Conservation (phyloP, 2,888 invertebrate genomes). For the Poecilus cupreus region DNA sequence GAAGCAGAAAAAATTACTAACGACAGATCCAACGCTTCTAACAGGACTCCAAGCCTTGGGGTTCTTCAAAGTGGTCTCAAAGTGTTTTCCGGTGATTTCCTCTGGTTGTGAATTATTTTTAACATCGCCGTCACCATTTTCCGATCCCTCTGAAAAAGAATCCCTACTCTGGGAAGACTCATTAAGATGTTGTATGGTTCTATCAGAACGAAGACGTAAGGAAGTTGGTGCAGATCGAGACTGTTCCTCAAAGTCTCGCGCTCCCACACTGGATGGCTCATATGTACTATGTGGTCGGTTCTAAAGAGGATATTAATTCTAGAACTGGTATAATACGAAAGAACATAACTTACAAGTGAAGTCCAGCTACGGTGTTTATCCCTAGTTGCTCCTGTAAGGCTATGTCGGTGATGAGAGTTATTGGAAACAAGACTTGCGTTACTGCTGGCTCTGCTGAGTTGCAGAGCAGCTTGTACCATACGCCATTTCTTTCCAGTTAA, state of each 20-base stretch:
- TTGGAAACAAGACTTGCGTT: slow-evolving; percentile 78
- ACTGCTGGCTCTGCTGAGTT: slow-evolving; percentile 88
- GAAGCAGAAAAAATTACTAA: slow-evolving; percentile 65
- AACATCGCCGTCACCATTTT: slow-evolving; percentile 42
- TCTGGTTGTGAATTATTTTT: slow-evolving; percentile 61
- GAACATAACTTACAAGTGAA: slow-evolving; percentile 72
- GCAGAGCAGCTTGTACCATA: slow-evolving; percentile 85
- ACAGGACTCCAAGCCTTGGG: slow-evolving; percentile 92
- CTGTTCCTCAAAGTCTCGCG: slow-evolving; percentile 81
- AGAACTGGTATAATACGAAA: not conserved
- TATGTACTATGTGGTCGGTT: slow-evolving; percentile 75
- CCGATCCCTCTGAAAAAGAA: slow-evolving; percentile 62
- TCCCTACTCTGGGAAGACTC: slow-evolving; percentile 69
- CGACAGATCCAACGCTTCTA: slow-evolving; percentile 89
- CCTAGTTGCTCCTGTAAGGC: slow-evolving; percentile 71
- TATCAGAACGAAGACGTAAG: slow-evolving; percentile 77
- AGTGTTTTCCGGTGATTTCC: slow-evolving; percentile 79
- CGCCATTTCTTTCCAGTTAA: slow-evolving; percentile 91
- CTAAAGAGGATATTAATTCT: slow-evolving; percentile 64
- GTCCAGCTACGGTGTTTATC: slow-evolving; percentile 83
- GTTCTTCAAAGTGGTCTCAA: slow-evolving; percentile 84
- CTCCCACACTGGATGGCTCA: slow-evolving; percentile 76
- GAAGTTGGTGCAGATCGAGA: slow-evolving; percentile 84
- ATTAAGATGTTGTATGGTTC: slow-evolving; percentile 66
- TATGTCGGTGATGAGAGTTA: slow-evolving; percentile 69